A percentile compares a stretch with the other conserved stretches of the same genome.
Evolutionary conservation across 2,888 invertebrate genomes (phyloP).

Genomic region (Chalcosyrphus nemorum): DNA sequence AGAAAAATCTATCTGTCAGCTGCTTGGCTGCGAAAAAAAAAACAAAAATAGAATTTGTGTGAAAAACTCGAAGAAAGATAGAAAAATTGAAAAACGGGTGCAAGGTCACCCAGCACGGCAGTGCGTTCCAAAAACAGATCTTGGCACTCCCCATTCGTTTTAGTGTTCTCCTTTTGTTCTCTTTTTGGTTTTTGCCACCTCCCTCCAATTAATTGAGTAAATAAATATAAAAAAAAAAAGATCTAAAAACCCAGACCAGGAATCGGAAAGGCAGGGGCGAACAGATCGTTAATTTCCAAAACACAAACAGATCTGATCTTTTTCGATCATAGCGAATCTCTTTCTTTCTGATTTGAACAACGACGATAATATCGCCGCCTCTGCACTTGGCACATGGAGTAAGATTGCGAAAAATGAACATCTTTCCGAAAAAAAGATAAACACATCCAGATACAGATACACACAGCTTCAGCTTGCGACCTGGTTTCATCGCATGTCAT

Average conservation of each 20-base stretch:
- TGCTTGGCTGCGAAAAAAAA: not conserved
- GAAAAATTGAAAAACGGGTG: constrained; percentile 41
- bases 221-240: constrained; percentile 45
- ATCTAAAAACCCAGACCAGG: constrained; percentile 3
- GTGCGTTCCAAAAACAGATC: constrained; percentile 61
- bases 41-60: constrained; percentile 49
- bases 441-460: constrained; percentile 29
- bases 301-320: constrained; percentile 48
- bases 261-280: constrained; percentile 1
- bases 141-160: constrained; percentile 14
- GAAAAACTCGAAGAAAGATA: constrained; percentile 16
- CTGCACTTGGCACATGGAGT: constrained; percentile 69
- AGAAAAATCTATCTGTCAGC: constrained; percentile 10
- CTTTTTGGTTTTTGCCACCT: constrained; percentile 10
- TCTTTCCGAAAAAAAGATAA: constrained; percentile 50
- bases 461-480: constrained; percentile 54
- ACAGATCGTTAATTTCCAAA: constrained; percentile 53
- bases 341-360: not conserved
- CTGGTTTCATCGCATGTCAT: constrained; percentile 68
- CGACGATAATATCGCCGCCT: constrained; percentile 60
- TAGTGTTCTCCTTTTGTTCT: constrained; percentile 15
- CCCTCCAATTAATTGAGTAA: constrained; percentile 34
- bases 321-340: not conserved
- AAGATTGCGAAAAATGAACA: constrained; percentile 71
- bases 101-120: constrained; percentile 58